These are phyloP conservation scores for Fistularia tabacaria DNA, from an alignment of 2,797 vertebrate species.

Conservation along the genomic window DNA sequence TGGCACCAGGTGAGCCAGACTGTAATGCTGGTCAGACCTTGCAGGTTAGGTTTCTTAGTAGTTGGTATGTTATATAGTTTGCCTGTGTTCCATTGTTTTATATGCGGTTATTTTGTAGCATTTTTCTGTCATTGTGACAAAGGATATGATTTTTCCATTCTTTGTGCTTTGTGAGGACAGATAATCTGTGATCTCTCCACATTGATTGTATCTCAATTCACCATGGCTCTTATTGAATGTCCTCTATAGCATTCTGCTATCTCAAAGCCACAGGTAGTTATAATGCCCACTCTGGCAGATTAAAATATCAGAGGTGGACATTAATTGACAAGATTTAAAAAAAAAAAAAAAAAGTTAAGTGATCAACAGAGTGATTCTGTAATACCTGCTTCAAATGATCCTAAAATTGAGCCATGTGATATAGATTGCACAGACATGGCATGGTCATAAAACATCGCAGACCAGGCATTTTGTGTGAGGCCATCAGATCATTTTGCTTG, in stretches of 20 bases:
- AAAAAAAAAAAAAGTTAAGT: no score
- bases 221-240: conserved; percentile 9
- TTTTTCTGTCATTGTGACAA: conserved; percentile 28
- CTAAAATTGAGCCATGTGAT: neutral
- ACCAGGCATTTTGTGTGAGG: no score
- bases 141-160: conserved; percentile 33
- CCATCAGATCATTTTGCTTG: no score
- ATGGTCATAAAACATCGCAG: no score
- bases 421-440: no score
- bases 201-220: conserved; percentile 13
- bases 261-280: conserved; percentile 21
- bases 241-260: conserved; percentile 1
- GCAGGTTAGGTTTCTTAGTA: no score
- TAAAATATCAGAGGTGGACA: conserved; percentile 32
- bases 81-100: no score
- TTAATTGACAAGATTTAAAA: conserved; percentile 3
- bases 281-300: conserved; percentile 5
- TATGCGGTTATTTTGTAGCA: neutral
- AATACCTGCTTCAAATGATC: neutral
- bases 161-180: conserved; percentile 11
- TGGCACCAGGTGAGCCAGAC: no score
- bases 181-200: conserved; percentile 21
- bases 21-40: no score
- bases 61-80: no score
- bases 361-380: neutral